Evolutionary conservation across 2,113 vertebrate species (phyloP).

Genomic region (Plestiodon gilberti): DNA sequence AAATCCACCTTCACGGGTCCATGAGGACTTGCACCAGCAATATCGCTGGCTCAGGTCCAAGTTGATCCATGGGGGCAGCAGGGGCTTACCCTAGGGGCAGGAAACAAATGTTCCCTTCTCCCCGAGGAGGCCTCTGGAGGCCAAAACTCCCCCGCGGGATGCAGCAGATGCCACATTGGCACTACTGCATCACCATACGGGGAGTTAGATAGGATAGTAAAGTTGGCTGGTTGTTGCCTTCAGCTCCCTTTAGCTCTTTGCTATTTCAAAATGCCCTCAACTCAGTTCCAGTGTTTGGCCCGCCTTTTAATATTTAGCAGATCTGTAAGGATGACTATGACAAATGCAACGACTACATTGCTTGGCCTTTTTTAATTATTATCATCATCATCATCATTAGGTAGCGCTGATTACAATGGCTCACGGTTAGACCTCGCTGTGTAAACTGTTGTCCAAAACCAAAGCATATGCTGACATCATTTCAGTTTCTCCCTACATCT

Average conservation of each 20-base stretch:
- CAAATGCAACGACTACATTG: conserved; percentile 44
- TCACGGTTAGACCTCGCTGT: conserved; percentile 33
- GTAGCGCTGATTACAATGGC: conserved; percentile 29
- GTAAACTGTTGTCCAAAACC: conserved; percentile 53
- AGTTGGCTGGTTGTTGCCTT: conserved; percentile 39
- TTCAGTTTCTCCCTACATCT: conserved; percentile 59
- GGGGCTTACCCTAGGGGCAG: too few species aligned
- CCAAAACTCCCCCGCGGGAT: too few species aligned
- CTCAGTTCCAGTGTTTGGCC: conserved; percentile 25
- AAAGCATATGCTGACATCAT: conserved; percentile 63
- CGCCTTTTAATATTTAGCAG: conserved; percentile 5
- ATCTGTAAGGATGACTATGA: background rate
- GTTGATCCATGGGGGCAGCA: too few species aligned
- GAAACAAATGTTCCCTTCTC: too few species aligned
- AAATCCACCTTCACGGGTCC: too few species aligned
- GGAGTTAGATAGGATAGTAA: too few species aligned
- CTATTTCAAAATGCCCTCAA: conserved; percentile 23
- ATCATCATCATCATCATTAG: background rate
- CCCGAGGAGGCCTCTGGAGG: too few species aligned
- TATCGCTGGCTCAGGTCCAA: too few species aligned
- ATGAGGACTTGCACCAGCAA: too few species aligned
- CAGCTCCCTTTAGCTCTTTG: background rate
- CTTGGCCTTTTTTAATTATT: background rate
- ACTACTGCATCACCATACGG: too few species aligned
- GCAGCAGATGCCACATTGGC: too few species aligned